These are phyloP conservation scores for Cyanoramphus novaezelandiae DNA, from an alignment of 2,113 vertebrate genomes.

Conservation along the genomic window DNA sequence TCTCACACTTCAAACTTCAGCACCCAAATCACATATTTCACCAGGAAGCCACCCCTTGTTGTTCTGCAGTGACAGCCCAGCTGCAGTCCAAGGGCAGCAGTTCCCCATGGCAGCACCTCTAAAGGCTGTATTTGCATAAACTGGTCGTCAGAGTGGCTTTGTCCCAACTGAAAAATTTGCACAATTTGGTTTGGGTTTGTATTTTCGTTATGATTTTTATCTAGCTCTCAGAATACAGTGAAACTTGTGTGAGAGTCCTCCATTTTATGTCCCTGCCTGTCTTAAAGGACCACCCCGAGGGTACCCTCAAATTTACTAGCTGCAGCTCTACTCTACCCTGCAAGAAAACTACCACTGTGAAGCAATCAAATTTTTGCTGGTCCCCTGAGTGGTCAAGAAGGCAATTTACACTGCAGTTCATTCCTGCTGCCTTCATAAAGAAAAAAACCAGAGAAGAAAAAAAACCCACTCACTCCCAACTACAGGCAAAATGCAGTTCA, in stretches of 20 bases:
- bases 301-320: conserved; percentile 10
- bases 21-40: not conserved
- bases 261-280: accelerated
- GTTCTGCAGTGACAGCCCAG: not conserved
- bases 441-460: not conserved
- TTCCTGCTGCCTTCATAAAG: not conserved
- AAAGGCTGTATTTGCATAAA: not conserved
- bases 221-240: not conserved
- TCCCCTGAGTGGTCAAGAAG: not conserved
- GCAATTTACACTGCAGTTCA: not conserved
- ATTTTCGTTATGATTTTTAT: not conserved
- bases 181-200: not conserved
- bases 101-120: not conserved
- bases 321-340: not conserved
- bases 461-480: not conserved
- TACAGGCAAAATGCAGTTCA: not conserved
- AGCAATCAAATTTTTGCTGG: conserved; percentile 37
- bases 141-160: not conserved
- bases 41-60: not conserved
- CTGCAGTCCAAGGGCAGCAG: accelerated
- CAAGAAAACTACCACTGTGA: not conserved
- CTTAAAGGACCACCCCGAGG: conserved; percentile 8
- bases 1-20: not conserved
- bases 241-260: not conserved
- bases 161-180: not conserved